Evolutionary conservation across 2,113 vertebrate species (phyloP).

Genomic region (Haemorhous mexicanus): DNA sequence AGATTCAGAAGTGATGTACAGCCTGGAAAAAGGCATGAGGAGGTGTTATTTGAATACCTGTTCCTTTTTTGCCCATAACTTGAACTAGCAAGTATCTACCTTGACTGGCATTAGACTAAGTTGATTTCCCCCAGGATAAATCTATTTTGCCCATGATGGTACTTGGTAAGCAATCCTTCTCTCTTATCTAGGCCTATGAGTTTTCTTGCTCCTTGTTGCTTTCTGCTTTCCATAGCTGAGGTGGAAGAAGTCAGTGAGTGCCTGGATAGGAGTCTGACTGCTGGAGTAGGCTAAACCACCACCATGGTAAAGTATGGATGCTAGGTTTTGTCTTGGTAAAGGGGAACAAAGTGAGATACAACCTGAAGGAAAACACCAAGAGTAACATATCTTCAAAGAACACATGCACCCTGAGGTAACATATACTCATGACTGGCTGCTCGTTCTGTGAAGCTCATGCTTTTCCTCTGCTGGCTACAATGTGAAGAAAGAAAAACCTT

Average conservation of each 20-base stretch:
- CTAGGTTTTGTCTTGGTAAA: not conserved
- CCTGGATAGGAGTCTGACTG: not conserved
- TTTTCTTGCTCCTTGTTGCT: not conserved
- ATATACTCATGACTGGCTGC: not conserved
- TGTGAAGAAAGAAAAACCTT: not conserved
- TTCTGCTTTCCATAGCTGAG: not conserved
- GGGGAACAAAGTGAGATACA: not conserved
- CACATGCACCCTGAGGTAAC: not conserved
- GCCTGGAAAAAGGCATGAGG: not conserved
- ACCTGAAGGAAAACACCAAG: not conserved
- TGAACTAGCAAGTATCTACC: not conserved
- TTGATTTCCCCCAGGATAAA: not conserved
- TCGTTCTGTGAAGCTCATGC: not conserved
- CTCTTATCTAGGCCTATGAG: not conserved
- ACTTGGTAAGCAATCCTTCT: not conserved
- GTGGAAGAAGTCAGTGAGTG: not conserved
- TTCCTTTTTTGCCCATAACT: no score
- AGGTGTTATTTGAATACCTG: not conserved
- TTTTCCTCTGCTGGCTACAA: not conserved
- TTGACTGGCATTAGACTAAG: not conserved
- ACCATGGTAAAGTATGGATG: not conserved
- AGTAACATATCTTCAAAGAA: not conserved
- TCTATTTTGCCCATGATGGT: not conserved
- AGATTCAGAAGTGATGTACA: not conserved
- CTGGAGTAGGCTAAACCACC: not conserved